Percentiles rank a stretch among this genome's conserved stretches.
Evolutionary conservation across 2,113 vertebrate species (phyloP).

Genomic region (Pollachius pollachius): DNA sequence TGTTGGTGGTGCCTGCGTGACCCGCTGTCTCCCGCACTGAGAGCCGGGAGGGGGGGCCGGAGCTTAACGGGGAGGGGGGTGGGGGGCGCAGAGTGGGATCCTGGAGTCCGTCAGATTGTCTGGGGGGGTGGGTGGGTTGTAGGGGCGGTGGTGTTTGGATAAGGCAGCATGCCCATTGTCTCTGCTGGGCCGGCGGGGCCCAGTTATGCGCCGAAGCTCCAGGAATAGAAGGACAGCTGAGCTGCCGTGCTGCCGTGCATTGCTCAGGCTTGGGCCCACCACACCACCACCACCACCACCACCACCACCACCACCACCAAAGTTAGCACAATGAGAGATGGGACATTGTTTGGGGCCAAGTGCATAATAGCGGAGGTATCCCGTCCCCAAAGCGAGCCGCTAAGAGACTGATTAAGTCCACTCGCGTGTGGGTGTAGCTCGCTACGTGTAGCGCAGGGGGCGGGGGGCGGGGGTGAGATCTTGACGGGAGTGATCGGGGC

Average conservation of each 20-base stretch:
- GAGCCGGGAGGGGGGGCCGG: not conserved
- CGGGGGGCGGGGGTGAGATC: constrained; percentile 27
- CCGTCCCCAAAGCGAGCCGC: constrained; percentile 35
- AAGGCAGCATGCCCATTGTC: constrained; percentile 69
- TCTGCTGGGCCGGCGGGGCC: constrained; percentile 65
- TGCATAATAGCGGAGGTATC: constrained; percentile 57
- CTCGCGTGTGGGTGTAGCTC: constrained; percentile 39
- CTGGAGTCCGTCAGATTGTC: constrained; percentile 73
- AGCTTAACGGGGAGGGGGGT: constrained; percentile 38
- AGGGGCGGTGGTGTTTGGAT: constrained; percentile 70
- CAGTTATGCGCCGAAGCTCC: constrained; percentile 65
- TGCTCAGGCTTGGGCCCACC: not conserved
- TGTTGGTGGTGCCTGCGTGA: constrained; percentile 50
- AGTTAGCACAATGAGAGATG: constrained; percentile 64
- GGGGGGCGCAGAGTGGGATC: constrained; percentile 49
- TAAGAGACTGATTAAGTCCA: constrained; percentile 64
- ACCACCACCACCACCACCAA: constrained; percentile 41
- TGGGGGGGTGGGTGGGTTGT: constrained; percentile 40
- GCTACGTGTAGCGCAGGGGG: constrained; percentile 32
- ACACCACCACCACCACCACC: constrained; percentile 6
- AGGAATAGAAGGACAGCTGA: constrained; percentile 78
- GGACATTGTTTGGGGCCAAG: constrained; percentile 68
- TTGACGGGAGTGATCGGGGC: constrained; percentile 49
- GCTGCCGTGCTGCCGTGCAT: constrained; percentile 57
- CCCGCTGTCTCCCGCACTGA: constrained; percentile 34